Conservation (phyloP, 1,140 invertebrate species). For the Heterodera carotae region DNA sequence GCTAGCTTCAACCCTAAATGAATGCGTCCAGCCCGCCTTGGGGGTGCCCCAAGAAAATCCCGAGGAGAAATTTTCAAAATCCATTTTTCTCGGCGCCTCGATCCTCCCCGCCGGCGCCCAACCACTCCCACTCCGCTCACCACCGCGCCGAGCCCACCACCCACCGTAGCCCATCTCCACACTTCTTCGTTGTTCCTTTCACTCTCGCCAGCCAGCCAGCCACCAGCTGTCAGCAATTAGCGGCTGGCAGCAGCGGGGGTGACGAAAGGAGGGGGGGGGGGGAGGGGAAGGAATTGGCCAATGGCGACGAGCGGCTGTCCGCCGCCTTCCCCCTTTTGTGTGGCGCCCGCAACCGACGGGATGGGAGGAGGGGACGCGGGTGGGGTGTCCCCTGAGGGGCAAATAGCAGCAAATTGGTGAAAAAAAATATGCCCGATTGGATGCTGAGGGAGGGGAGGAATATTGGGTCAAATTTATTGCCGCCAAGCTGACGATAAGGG, state of each 20-base stretch:
- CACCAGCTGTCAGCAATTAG: background rate
- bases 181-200: background rate
- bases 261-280: conserved; percentile 15
- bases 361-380: conserved; percentile 56
- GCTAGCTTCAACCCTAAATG: no score
- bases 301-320: conserved; percentile 19
- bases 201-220: background rate
- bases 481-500: background rate
- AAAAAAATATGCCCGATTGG: conserved; percentile 5
- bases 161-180: background rate
- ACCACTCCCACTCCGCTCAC: no score
- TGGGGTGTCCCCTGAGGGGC: conserved; percentile 6
- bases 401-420: conserved; percentile 4
- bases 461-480: conserved; percentile 4
- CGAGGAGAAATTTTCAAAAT: no score
- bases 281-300: conserved; percentile 58
- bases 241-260: conserved; percentile 27
- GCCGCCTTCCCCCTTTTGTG: background rate
- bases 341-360: background rate
- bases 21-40: no score
- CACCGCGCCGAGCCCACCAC: no score
- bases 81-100: no score
- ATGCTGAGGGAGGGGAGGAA: background rate
- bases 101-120: no score
- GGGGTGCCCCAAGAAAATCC: no score